Evolutionary conservation across 2,888 invertebrate genomes (phyloP).

Genomic region (Cantharis nigra): DNA sequence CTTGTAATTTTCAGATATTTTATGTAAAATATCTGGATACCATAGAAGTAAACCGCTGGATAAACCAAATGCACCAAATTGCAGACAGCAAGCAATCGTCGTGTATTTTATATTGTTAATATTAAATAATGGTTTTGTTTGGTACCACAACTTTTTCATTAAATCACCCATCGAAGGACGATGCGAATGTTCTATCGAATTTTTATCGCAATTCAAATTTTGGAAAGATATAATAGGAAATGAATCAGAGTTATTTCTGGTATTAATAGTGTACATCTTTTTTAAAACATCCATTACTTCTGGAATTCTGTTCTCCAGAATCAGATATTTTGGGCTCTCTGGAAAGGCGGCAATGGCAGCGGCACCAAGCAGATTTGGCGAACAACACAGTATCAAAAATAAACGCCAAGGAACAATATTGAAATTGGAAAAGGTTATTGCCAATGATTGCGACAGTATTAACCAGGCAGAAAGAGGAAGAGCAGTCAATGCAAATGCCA

Average conservation of each 20-base stretch:
- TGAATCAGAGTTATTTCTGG: conserved; percentile 53
- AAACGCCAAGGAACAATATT: conserved; percentile 75
- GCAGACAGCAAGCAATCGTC: conserved; percentile 35
- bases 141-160: conserved; percentile 27
- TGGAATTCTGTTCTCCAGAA: conserved; percentile 64
- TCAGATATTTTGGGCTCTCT: conserved; percentile 79
- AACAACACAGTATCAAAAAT: conserved; percentile 66
- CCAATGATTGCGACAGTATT: conserved; percentile 40
- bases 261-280: conserved; percentile 63
- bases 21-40: conserved; percentile 44
- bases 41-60: conserved; percentile 42
- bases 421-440: conserved; percentile 48
- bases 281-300: conserved; percentile 65
- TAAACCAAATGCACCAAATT: conserved; percentile 39
- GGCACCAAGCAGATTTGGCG: conserved; percentile 67
- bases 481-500: conserved; percentile 31
- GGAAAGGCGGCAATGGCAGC: conserved; percentile 64
- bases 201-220: conserved; percentile 2
- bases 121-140: conserved; percentile 36
- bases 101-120: conserved; percentile 35
- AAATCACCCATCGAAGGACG: neutral
- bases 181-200: neutral
- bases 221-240: conserved; percentile 54
- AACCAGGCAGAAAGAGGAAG: conserved; percentile 58
- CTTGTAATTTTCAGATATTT: conserved; percentile 30